Evolutionary conservation across 1,140 invertebrate genomes (phyloP).

Genomic region (Delia radicum): DNA sequence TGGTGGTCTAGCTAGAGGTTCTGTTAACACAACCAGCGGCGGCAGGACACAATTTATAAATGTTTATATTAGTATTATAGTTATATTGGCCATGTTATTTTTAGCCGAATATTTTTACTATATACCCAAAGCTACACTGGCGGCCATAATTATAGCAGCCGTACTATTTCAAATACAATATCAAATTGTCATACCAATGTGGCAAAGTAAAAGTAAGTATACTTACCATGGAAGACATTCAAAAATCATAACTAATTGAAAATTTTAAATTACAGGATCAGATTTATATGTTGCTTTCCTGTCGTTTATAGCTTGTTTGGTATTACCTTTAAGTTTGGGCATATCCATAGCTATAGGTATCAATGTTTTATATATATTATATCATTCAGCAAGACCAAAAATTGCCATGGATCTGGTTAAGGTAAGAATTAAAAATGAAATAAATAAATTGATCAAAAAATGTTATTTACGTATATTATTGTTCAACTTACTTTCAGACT

Average conservation of each 20-base stretch:
- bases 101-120: slow-evolving; percentile 77
- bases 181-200: slow-evolving; percentile 71
- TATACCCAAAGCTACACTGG: slow-evolving; percentile 73
- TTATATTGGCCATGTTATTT: slow-evolving; percentile 68
- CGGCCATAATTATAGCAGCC: slow-evolving; percentile 75
- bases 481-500: slow-evolving; percentile 57
- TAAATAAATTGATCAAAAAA: no score
- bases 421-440: no score
- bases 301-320: slow-evolving; percentile 78
- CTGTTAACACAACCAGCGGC: slow-evolving; percentile 84
- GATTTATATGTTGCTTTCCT: slow-evolving; percentile 78
- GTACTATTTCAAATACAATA: slow-evolving; percentile 80
- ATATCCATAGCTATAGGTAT: slow-evolving; percentile 82
- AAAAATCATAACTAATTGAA: not conserved
- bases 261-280: slow-evolving; percentile 65
- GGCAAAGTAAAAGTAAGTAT: slow-evolving; percentile 70
- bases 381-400: slow-evolving; percentile 82
- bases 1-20: slow-evolving; percentile 76
- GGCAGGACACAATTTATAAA: slow-evolving; percentile 80
- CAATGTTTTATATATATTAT: slow-evolving; percentile 83
- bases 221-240: no score
- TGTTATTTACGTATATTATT: no score
- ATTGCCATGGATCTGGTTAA: slow-evolving; percentile 70
- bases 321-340: slow-evolving; percentile 80
- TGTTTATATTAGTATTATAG: slow-evolving; percentile 65